These are phyloP conservation scores for Acrocera orbiculus DNA, from an alignment of 2,888 invertebrate genomes.

Conservation along the genomic window DNA sequence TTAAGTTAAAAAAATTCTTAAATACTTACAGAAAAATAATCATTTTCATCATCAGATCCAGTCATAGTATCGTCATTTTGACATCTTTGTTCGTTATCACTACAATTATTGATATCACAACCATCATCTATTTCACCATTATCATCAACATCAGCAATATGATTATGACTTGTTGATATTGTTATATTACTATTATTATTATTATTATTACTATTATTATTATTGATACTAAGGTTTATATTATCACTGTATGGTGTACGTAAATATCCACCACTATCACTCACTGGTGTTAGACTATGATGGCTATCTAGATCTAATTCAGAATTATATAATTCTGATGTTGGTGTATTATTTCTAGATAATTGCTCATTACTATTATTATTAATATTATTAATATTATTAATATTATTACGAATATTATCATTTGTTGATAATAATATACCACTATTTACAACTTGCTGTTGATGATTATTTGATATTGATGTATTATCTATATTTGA, in stretches of 20 bases:
- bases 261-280: slow-evolving; percentile 8
- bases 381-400: background rate
- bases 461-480: slow-evolving; percentile 3
- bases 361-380: background rate
- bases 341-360: slow-evolving; percentile 8
- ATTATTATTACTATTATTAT: slow-evolving; percentile 1
- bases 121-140: slow-evolving; percentile 6
- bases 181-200: slow-evolving; percentile 1
- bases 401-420: background rate
- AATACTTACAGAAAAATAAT: slow-evolving; percentile 8
- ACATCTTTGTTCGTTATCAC: slow-evolving; percentile 6
- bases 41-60: slow-evolving; percentile 7
- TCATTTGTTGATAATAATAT: background rate
- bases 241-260: slow-evolving; percentile 3
- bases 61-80: slow-evolving; percentile 1
- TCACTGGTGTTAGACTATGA: slow-evolving; percentile 10
- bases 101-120: slow-evolving; percentile 7
- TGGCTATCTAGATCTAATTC: slow-evolving; percentile 10
- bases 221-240: slow-evolving; percentile 2
- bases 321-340: slow-evolving; percentile 8
- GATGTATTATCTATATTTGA: background rate
- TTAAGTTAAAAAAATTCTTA: too few relatives aligned
- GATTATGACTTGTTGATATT: background rate
- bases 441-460: background rate
- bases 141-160: slow-evolving; percentile 7